Conservation (phyloP, 2,797 vertebrate species). For the Karalla daura region DNA sequence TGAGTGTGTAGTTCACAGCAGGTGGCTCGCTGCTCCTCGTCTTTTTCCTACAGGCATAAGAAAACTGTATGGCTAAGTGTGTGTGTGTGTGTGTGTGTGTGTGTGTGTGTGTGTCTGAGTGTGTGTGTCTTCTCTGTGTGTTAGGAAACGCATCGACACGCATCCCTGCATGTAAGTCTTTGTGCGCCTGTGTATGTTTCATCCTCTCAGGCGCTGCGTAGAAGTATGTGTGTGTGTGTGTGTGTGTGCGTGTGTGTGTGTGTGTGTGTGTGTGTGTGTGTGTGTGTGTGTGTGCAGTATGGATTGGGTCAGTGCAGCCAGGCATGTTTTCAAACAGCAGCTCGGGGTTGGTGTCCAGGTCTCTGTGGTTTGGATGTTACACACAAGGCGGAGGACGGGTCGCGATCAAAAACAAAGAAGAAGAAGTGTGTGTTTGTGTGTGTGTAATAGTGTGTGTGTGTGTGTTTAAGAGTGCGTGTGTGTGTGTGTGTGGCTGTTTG, state of each 20-base stretch:
- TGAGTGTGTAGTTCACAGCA: conserved; percentile 75
- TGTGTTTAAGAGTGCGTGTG: background rate
- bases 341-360: conserved; percentile 54
- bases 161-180: conserved; percentile 57
- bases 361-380: conserved; percentile 19
- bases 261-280: conserved; percentile 36
- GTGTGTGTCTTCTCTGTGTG: conserved; percentile 54
- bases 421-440: background rate
- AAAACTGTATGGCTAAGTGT: conserved; percentile 66
- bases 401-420: conserved; percentile 5
- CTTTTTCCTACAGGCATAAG: conserved; percentile 75
- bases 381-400: conserved; percentile 3
- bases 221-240: conserved; percentile 23
- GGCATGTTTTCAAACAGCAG: conserved; percentile 70
- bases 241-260: conserved; percentile 33
- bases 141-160: conserved; percentile 50
- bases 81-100: conserved; percentile 28
- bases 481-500: conserved; percentile 10
- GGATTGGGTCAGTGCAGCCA: conserved; percentile 69
- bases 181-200: conserved; percentile 32
- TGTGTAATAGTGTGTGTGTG: conserved; percentile 10
- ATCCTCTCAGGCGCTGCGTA: conserved; percentile 48
- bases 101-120: conserved; percentile 13
- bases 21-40: conserved; percentile 61
- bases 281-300: conserved; percentile 57